Evolutionary conservation across 2,888 invertebrate genomes (phyloP).

Genomic region (Oscheius myriophilus): DNA sequence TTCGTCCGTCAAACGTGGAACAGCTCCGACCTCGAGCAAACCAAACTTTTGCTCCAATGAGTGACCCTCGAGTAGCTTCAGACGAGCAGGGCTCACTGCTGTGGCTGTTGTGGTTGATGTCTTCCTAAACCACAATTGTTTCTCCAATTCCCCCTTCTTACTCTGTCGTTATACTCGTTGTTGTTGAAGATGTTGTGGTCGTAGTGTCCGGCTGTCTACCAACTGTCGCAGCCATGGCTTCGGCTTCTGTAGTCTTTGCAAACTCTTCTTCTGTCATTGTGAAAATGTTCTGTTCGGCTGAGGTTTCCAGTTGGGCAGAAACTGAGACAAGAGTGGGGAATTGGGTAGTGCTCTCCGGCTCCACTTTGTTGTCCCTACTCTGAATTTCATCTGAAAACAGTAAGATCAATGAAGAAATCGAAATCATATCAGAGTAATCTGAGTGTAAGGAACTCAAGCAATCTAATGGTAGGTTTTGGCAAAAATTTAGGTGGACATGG

Average conservation of each 20-base stretch:
- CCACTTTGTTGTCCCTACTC: conserved; percentile 6
- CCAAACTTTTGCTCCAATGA: conserved; percentile 23
- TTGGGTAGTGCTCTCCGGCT: conserved; percentile 3
- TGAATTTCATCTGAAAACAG: not conserved
- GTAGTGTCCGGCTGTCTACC: not conserved
- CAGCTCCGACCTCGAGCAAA: conserved; percentile 26
- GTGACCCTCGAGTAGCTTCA: not conserved
- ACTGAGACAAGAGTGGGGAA: conserved; percentile 19
- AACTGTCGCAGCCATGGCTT: too few relatives aligned
- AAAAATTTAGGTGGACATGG: too few relatives aligned
- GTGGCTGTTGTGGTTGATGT: not conserved
- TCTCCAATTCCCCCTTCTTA: too few relatives aligned
- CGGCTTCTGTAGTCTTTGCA: too few relatives aligned
- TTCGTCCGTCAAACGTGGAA: conserved; percentile 38
- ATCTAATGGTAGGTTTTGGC: too few relatives aligned
- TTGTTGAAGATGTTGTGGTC: too few relatives aligned
- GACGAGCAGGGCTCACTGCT: not conserved
- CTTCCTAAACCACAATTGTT: too few relatives aligned
- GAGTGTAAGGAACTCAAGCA: too few relatives aligned
- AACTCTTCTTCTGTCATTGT: conserved; percentile 5
- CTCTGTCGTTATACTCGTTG: too few relatives aligned
- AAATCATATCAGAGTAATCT: too few relatives aligned
- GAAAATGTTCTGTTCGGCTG: conserved; percentile 23
- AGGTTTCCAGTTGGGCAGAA: conserved; percentile 19
- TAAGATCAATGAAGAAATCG: too few relatives aligned